These are phyloP conservation scores for Harmothoe impar DNA, from an alignment of 2,888 invertebrate genomes.

Conservation along the genomic window DNA sequence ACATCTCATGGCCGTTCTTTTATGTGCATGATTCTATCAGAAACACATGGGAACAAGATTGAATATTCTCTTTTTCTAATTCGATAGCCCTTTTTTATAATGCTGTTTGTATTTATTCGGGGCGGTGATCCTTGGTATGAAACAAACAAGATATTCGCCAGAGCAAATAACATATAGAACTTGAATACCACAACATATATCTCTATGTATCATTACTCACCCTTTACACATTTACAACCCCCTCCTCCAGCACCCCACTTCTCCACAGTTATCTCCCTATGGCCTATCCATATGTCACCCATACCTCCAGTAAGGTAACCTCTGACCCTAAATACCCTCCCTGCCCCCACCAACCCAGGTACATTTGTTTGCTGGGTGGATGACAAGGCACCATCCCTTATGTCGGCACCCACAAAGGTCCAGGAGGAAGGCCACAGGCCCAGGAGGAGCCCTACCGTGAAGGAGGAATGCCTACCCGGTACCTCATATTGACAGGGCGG, in stretches of 20 bases:
- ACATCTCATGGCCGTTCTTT: no score
- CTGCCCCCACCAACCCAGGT: not conserved
- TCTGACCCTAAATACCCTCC: not conserved
- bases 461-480: not conserved
- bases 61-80: no score
- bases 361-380: conserved; percentile 28
- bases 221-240: no score
- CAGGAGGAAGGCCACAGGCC: not conserved
- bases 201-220: no score
- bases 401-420: not conserved
- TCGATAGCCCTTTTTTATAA: no score
- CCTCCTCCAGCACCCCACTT: not conserved
- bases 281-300: conserved; percentile 46
- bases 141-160: no score
- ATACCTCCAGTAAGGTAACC: not conserved
- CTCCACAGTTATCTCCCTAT: conserved; percentile 29
- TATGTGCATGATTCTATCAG: no score
- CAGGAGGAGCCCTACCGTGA: not conserved
- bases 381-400: not conserved
- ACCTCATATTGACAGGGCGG: not conserved
- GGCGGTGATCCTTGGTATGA: no score
- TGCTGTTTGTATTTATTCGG: no score
- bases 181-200: no score
- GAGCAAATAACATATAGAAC: no score
- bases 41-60: no score